Conservation (phyloP, 35 echinoderm and acorn worm genomes). For the Heliocidaris erythrogramma region DNA sequence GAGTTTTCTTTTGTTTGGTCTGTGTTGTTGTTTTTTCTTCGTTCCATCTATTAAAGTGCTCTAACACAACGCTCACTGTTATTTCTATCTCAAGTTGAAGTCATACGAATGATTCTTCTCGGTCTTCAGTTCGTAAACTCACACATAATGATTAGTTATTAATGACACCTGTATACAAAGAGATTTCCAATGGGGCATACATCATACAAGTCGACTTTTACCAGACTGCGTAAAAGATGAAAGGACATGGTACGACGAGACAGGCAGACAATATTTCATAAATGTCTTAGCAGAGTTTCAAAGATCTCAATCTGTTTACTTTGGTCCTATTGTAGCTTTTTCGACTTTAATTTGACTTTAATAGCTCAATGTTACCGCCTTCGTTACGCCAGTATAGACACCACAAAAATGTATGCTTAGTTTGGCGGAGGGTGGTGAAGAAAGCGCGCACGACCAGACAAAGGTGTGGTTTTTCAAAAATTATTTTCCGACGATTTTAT, state of each 20-base stretch:
- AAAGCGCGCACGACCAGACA: slow-evolving; percentile 14
- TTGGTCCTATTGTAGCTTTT: not conserved
- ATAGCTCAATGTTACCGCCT: slow-evolving; percentile 21
- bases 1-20: no score
- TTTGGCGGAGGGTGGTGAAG: not conserved
- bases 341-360: slow-evolving; percentile 36
- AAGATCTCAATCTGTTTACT: slow-evolving; percentile 24
- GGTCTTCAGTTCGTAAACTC: no score
- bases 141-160: no score
- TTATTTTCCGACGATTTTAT: not conserved
- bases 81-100: no score
- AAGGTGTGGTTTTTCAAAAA: not conserved
- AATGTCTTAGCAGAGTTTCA: not conserved
- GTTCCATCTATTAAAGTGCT: no score
- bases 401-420: not conserved
- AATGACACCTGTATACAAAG: no score
- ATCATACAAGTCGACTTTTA: not conserved
- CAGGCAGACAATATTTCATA: not conserved
- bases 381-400: not conserved
- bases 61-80: no score
- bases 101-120: no score
- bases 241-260: not conserved
- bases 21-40: no score
- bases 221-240: not conserved
- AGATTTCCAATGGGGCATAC: not conserved